A percentile compares a stretch with the other conserved stretches of the same genome.
Evolutionary conservation across 2,888 invertebrate genomes (phyloP).

Genomic region (Neoitamus cyanurus): DNA sequence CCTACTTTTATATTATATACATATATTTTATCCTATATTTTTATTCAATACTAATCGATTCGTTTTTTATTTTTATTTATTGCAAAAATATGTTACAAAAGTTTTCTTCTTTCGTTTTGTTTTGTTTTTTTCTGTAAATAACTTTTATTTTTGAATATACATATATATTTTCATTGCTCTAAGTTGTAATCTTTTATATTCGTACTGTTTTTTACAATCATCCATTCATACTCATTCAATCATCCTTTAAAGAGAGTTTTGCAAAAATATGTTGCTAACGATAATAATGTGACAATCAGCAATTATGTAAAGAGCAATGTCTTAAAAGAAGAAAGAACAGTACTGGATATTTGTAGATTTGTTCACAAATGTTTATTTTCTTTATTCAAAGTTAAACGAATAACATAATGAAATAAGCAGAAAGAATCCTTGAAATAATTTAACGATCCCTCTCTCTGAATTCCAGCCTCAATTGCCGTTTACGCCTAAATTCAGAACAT

Average conservation of each 20-base stretch:
- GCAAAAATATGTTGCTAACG: slow-evolving; percentile 32
- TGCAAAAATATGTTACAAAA: slow-evolving; percentile 35
- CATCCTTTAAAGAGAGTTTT: slow-evolving; percentile 9
- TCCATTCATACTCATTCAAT: slow-evolving; percentile 17
- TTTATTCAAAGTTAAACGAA: slow-evolving; percentile 20
- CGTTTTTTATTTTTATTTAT: slow-evolving; percentile 54
- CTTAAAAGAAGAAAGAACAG: slow-evolving; percentile 11
- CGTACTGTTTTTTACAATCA: slow-evolving; percentile 40
- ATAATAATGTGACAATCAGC: background rate
- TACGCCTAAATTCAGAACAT: slow-evolving; percentile 55
- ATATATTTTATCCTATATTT: slow-evolving; percentile 48
- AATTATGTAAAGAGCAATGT: background rate
- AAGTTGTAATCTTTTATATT: slow-evolving; percentile 39
- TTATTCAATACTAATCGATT: slow-evolving; percentile 60
- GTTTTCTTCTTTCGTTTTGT: slow-evolving; percentile 46
- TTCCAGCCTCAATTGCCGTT: slow-evolving; percentile 58
- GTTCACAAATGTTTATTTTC: slow-evolving; percentile 29
- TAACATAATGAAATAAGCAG: slow-evolving; percentile 38
- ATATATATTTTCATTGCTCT: slow-evolving; percentile 47
- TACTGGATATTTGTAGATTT: slow-evolving; percentile 37
- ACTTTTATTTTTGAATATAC: slow-evolving; percentile 49
- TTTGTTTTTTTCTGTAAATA: slow-evolving; percentile 47
- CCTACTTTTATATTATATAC: slow-evolving; percentile 43
- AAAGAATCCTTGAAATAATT: slow-evolving; percentile 33
- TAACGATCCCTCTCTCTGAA: slow-evolving; percentile 40